Evolutionary conservation across 1,140 invertebrate species (phyloP).

Genomic region (Listronotus oregonensis): DNA sequence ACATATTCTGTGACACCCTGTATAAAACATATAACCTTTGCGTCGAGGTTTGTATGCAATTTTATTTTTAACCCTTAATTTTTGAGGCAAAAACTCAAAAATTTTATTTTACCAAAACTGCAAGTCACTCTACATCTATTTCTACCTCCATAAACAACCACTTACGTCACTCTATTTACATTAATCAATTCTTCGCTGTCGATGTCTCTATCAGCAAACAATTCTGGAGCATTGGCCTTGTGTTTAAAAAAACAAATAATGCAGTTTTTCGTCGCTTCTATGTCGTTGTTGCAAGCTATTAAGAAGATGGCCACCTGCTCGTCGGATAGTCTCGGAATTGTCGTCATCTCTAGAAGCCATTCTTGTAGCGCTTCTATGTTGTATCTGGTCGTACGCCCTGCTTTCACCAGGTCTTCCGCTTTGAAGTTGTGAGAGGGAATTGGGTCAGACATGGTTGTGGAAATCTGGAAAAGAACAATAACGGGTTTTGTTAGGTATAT

Average conservation of each 20-base stretch:
- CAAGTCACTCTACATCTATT: no score
- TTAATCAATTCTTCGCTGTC: slow-evolving; percentile 38
- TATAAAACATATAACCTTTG: no score
- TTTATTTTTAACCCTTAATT: no score
- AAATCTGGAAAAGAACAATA: no score
- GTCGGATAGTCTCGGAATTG: slow-evolving; percentile 42
- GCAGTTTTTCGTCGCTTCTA: slow-evolving; percentile 61
- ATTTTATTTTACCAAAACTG: no score
- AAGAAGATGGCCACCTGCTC: slow-evolving; percentile 63
- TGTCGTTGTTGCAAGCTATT: slow-evolving; percentile 63
- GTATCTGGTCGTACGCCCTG: slow-evolving; percentile 32
- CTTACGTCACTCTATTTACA: slow-evolving; percentile 49
- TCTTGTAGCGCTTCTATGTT: slow-evolving; percentile 43
- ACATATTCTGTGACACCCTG: no score
- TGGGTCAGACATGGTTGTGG: slow-evolving; percentile 22
- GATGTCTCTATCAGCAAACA: slow-evolving; percentile 61
- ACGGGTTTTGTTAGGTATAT: no score
- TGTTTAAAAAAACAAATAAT: slow-evolving; percentile 65
- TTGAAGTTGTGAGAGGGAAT: slow-evolving; percentile 32
- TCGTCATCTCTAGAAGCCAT: slow-evolving; percentile 36
- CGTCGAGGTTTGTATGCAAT: no score
- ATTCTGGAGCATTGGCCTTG: slow-evolving; percentile 61
- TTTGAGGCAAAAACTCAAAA: no score
- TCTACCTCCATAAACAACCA: slow-evolving; percentile 1
- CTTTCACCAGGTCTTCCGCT: slow-evolving; percentile 38